Evolutionary conservation across 1,140 invertebrate species (phyloP), one percentile per base, ranked within the genome.

Genomic region (Zaprionus inermis): DNA sequence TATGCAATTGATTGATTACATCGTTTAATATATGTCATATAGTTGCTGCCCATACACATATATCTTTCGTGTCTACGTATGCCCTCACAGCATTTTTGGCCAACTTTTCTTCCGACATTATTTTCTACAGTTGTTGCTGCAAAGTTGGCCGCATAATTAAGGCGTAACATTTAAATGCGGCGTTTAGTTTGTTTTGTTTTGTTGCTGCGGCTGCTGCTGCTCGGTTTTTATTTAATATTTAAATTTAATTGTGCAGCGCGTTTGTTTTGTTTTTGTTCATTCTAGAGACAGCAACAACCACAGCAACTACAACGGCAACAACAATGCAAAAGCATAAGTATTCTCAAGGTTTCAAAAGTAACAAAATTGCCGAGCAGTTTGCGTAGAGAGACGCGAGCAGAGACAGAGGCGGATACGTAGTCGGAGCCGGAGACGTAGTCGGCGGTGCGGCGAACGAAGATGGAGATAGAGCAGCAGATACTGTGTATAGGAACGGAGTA

Each of bases 321-420:
- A 64, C 61, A 70, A 67, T 66, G 68, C 59, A 63, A 20, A 60
- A 65, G 63, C 76, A 74, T 52, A 55, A 68, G 73, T 76, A 82
- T 61, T 74, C 72, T 85, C 83, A 88, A 88, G 83, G 83, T 88
- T 88, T 75, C 66, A 78, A 75, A 83, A 88, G 76, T 83, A 84
- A 86, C 76, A 86, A 86, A 83, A 83, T 77, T 79, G 79, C 72
- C 66, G 56, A 59, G 70, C 46, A 54, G 52, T 49, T 49, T 22
- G 16, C 9, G 18, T 5, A 11, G 44, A 49, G 44, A 20, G 7
- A 20, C 18, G 3, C 4, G 44, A 4, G 16, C 11, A 6, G 36
- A 5, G 14, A n/a, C 49, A 63, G 60, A 49, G 28, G 30, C 22
- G 54, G 22, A 61, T 32, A 49, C 67, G n/a, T 16, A 56, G 28